Percentiles rank a stretch among this genome's conserved stretches.
Evolutionary conservation across 37 sponge, comb jelly and placozoan genomes (phyloP).

Genomic region (Aplysina aerophoba): DNA sequence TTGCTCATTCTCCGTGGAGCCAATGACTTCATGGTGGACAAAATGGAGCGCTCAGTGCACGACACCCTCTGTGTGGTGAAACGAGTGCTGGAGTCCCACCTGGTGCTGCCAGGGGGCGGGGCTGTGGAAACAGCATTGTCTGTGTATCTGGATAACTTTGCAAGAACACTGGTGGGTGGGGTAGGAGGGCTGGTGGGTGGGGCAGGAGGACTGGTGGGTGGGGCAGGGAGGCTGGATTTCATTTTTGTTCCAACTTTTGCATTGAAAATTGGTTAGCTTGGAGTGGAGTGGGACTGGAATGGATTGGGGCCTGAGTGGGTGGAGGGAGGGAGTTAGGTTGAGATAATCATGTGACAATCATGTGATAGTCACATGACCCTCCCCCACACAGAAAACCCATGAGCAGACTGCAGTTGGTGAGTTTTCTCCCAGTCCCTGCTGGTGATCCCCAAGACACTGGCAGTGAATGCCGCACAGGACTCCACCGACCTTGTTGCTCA

Average conservation of each 20-base stretch:
- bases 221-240: not conserved
- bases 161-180: conserved; percentile 79
- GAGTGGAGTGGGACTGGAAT: too few species aligned
- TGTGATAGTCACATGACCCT: not conserved
- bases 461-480: conserved; percentile 99
- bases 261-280: too few species aligned
- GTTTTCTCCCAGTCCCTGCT: conserved; percentile 94
- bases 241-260: too few species aligned
- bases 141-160: conserved; percentile 94
- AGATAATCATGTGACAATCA: too few species aligned
- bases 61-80: conserved; percentile 98
- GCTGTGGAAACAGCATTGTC: conserved; percentile 98
- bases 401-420: conserved; percentile 97
- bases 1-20: conserved; percentile 96
- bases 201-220: conserved; percentile 81
- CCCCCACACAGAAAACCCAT: conserved; percentile 70
- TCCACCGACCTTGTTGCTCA: conserved; percentile 95
- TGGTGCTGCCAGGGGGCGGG: conserved; percentile 95
- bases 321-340: too few species aligned
- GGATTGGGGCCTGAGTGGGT: too few species aligned
- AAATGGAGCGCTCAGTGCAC: conserved; percentile 97
- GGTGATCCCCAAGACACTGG: conserved; percentile 93
- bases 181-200: conserved; percentile 73
- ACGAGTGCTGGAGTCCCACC: conserved; percentile 95
- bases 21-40: conserved; percentile 98